These are phyloP conservation scores for Ommatoiulus sabulosus DNA, from an alignment of 2,888 invertebrate genomes.

Conservation along the genomic window DNA sequence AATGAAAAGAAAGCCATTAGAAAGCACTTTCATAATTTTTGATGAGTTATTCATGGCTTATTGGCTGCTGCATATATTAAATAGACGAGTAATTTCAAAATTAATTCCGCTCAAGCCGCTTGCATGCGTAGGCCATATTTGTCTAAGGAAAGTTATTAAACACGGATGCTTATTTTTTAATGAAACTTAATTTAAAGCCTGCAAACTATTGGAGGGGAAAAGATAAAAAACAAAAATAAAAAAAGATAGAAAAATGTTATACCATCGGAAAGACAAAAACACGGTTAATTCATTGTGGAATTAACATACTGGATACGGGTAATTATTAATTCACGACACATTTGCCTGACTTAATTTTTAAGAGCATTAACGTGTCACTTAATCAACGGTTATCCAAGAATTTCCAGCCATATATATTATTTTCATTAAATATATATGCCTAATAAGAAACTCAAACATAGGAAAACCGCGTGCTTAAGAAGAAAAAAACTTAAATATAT, in stretches of 20 bases:
- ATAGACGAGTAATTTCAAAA: constrained; percentile 51
- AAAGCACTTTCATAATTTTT: constrained; percentile 53
- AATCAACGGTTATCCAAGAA: constrained; percentile 2
- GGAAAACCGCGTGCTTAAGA: neutral
- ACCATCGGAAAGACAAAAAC: constrained; percentile 37
- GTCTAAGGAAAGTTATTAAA: constrained; percentile 45
- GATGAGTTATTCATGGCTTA: constrained; percentile 51
- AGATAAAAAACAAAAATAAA: constrained; percentile 18
- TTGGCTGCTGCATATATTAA: constrained; percentile 49
- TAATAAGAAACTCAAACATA: neutral
- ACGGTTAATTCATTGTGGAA: constrained; percentile 52
- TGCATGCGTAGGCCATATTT: constrained; percentile 40
- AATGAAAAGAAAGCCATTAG: constrained; percentile 49
- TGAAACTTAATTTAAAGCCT: constrained; percentile 40
- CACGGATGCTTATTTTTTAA: constrained; percentile 40
- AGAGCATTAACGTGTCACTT: constrained; percentile 31
- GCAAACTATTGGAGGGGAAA: constrained; percentile 37
- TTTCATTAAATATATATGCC: constrained; percentile 27
- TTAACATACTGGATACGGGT: constrained; percentile 48
- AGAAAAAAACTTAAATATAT: neutral
- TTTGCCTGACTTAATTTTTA: constrained; percentile 40
- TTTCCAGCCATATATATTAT: neutral
- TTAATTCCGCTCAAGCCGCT: constrained; percentile 48
- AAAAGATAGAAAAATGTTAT: neutral
- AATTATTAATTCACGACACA: constrained; percentile 53